A percentile compares a stretch with the other conserved stretches of the same genome.
These are phyloP conservation scores for Papilio gigon DNA, from an alignment of 2,888 invertebrate species.

Conservation along the genomic window DNA sequence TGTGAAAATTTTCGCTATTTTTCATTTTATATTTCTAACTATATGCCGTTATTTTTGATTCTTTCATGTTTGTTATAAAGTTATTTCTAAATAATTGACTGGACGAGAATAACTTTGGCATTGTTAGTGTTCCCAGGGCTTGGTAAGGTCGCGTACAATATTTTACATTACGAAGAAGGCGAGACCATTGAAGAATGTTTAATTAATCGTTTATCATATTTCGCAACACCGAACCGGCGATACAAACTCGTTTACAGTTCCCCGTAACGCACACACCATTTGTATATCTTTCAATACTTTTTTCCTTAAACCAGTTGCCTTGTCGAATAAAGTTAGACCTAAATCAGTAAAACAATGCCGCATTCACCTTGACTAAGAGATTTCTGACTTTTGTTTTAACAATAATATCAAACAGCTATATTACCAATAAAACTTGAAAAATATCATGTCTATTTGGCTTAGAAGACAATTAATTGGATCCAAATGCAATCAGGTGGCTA, in stretches of 20 bases:
- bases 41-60: too few species aligned
- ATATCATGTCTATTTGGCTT: too few species aligned
- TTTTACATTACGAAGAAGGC: constrained; percentile 13
- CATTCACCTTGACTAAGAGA: neutral
- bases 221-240: constrained; percentile 14
- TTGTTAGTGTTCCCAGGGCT: neutral
- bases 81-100: neutral
- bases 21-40: too few species aligned
- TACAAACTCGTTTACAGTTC: constrained; percentile 34
- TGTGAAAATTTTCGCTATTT: too few species aligned
- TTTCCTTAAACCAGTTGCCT: neutral
- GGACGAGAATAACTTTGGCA: neutral
- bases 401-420: neutral
- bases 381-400: neutral
- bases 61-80: too few species aligned
- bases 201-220: constrained; percentile 36
- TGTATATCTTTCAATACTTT: neutral
- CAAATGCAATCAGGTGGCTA: too few species aligned
- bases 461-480: too few species aligned
- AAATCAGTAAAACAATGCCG: neutral
- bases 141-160: neutral
- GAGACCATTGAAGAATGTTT: constrained; percentile 27
- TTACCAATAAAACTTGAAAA: too few species aligned
- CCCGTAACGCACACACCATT: constrained; percentile 17
- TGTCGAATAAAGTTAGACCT: neutral